These are phyloP conservation scores for Eurosta solidaginis DNA, from an alignment of 1,140 invertebrate genomes.

Conservation along the genomic window DNA sequence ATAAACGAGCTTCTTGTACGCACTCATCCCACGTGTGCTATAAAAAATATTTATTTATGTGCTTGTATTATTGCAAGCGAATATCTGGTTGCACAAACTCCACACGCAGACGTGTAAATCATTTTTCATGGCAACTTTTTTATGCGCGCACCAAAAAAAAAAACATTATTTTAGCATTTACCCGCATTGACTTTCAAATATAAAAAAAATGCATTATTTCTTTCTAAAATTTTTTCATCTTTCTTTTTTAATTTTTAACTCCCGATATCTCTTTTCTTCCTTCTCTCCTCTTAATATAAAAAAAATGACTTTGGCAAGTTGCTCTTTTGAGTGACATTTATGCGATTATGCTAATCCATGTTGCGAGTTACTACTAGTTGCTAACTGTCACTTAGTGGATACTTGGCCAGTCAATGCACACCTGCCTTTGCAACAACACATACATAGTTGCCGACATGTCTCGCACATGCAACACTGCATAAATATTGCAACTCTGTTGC, in stretches of 20 bases:
- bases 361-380: neutral
- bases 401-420: conserved; percentile 11
- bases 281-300: neutral
- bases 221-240: neutral
- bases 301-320: conserved; percentile 18
- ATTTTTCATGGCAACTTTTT: conserved; percentile 1
- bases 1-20: no score
- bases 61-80: neutral
- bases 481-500: neutral
- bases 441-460: neutral
- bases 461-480: neutral
- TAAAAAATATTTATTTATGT: neutral
- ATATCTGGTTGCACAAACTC: neutral
- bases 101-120: neutral
- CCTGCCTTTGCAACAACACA: neutral
- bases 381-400: conserved; percentile 16
- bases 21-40: neutral
- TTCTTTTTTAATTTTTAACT: neutral
- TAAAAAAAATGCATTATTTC: neutral
- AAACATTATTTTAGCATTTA: neutral
- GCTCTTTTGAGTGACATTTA: conserved; percentile 23
- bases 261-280: neutral
- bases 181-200: neutral
- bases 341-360: conserved; percentile 25
- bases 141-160: neutral